Evolutionary conservation across 2,888 invertebrate genomes (phyloP), one percentile per base, ranked within the genome.

Genomic region (Melipona bicolor): DNA sequence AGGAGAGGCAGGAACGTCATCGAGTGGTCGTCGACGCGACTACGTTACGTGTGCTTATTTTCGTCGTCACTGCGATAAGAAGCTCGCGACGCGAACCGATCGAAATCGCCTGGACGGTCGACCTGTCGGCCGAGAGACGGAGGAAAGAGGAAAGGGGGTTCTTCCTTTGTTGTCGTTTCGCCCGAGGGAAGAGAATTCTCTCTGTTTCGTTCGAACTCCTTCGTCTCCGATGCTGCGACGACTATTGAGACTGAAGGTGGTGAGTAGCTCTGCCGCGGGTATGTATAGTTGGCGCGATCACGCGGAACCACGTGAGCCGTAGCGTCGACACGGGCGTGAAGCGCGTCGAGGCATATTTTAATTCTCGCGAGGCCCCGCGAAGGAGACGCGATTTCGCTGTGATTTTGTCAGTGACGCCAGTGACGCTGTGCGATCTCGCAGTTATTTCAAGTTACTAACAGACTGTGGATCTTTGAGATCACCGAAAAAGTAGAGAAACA

Each of bases 221-320:
- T 62, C 19, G 50, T 61, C 36, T 64, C n/a, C 61, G 59, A 92
- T 93, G 93, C 81, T 92, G 78, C 91, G 91, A 82, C 90, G 90
- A 77, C 83, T 92, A 21, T 88, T 89, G 79, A 90, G 88, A 83
- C 83, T 89, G 56, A 90, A 90, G 67, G 75, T 82, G 90, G 92
- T 93, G 91, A 92, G 92, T 91, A 89, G 54, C 50, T 56, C n/a
- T 54, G 54, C 17, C 32, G 52, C 62, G 27, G 9, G 24, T 59
- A 67, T 36, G 24, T 59, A 67, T 36, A 64, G 27, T 64, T 72
- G 21, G 52, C 52, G 49, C 43, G 62, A 73, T 81, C 68, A 78
- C 65, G 73, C 19, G 73, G 62, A 61, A 0, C 32, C 79, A 64
- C 77, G 81, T 67, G 64, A 65, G 65, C 65, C 21, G 36, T 59